phyloP scores from a whole-genome alignment of 2,888 invertebrate species.

The Pyralis farinalis region DNA sequence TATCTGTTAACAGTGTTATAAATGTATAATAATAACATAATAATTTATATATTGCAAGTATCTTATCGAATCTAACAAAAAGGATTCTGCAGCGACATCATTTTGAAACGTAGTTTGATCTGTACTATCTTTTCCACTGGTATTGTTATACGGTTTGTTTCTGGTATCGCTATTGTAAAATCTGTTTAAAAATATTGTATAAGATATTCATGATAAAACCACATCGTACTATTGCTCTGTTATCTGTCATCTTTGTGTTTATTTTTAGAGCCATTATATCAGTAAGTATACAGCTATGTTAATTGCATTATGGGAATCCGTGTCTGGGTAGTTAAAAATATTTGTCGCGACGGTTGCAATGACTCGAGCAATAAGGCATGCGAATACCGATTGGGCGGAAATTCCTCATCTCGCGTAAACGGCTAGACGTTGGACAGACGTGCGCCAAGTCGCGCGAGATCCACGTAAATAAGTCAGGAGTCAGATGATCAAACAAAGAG shows the following conservation, averaged over 20 bases:
- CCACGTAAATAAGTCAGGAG: conserved; percentile 57
- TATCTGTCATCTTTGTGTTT: no score
- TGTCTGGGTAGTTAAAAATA: conserved; percentile 54
- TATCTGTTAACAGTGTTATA: no score
- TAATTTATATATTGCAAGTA: no score
- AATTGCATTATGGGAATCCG: conserved; percentile 30
- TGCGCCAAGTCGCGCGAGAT: conserved; percentile 45
- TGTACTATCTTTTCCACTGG: no score
- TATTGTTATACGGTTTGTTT: neutral
- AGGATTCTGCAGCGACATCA: no score
- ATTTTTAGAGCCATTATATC: no score
- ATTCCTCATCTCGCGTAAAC: conserved; percentile 61
- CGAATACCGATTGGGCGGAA: conserved; percentile 63
- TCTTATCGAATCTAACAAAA: no score
- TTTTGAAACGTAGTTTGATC: no score
- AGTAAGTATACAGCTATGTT: no score
- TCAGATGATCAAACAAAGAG: conserved; percentile 67
- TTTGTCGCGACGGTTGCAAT: conserved; percentile 54
- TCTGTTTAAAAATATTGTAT: neutral
- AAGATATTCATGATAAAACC: no score
- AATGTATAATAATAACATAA: no score
- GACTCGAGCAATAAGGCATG: conserved; percentile 56
- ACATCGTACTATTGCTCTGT: no score
- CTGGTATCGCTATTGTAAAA: neutral
- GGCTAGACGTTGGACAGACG: conserved; percentile 75